Base-by-base conservation (phyloP, 2,888 invertebrate genomes). In the Volucella zonaria region DNA sequence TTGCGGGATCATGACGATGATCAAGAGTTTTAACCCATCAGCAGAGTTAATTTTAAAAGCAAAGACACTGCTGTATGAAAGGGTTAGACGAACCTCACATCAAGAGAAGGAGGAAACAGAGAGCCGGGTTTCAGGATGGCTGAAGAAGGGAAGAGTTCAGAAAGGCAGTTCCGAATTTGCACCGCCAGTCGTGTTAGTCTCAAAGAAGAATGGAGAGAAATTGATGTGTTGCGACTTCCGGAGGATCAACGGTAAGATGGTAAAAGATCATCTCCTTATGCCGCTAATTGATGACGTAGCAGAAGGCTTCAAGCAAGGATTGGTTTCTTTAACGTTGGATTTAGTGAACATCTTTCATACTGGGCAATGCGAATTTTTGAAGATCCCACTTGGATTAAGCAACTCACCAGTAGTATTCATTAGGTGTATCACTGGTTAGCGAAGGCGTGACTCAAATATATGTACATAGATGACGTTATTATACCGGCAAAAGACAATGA, bases 41-140 rank as follows among this genome's bases (percentile, higher is more conserved):
- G 0, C 18, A 23, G 3, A 80, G 23, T 62, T 80, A 3, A 42
- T 80, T 14, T 43, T 80, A 15, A 15, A 59, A 14, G 62, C 68
- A 40, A 75, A 75, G 11, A 75, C 64, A 52, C 18, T 1, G 18
- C 1, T 18, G 18, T 18, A 18, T 18, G 45, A 77, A n/a, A 54
- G 38, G 14, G 40, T 62, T 3, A 31, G 77, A 43, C 67, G 67
- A 67, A 54, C 38, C 1, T 67, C 67, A 47, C 49, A 14, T 9
- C 42, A 14, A 38, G 67, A 71, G 38, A 71, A 71, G 40, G 12
- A 3, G 49, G 49, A 15, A 70, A 49, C 11, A 45, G 18, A 73
- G n/a, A 73, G 18, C 6, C 51, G 56, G n/a, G 52, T 74, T n/a
- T 14, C 14, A 9, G 31, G 64, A 31, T 74, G 64, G 64, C 18